A percentile compares a stretch with the other conserved stretches of the same genome.
Evolutionary conservation across 2,888 invertebrate species (phyloP).

Genomic region (Lobophora halterata): DNA sequence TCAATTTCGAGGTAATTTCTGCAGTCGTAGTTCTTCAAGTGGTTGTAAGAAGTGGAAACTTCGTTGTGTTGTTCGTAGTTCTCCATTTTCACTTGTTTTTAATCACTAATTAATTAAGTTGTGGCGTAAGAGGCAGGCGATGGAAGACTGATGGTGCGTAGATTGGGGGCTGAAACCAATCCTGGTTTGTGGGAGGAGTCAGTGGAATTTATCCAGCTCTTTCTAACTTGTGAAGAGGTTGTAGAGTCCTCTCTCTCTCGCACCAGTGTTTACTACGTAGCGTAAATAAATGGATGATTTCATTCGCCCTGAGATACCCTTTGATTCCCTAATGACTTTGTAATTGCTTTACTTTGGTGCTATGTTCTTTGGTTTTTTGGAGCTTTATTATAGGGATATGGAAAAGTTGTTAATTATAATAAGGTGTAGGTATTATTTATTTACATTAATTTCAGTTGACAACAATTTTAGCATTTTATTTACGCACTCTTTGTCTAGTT

Average conservation of each 20-base stretch:
- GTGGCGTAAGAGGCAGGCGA: constrained; percentile 59
- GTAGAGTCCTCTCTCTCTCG: constrained; percentile 37
- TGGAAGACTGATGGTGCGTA: constrained; percentile 69
- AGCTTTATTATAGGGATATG: neutral
- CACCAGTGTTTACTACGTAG: constrained; percentile 54
- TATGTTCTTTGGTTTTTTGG: constrained; percentile 21
- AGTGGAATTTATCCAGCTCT: constrained; percentile 38
- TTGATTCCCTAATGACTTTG: constrained; percentile 55
- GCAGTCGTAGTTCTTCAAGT: constrained; percentile 54
- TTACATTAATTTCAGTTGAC: too few relatives aligned
- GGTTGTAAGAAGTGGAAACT: constrained; percentile 61
- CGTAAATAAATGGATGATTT: constrained; percentile 74
- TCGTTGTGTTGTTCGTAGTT: constrained; percentile 67
- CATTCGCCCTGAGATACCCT: constrained; percentile 58
- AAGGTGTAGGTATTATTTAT: too few relatives aligned
- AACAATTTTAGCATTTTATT: too few relatives aligned
- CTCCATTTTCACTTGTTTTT: constrained; percentile 58
- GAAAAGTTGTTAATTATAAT: too few relatives aligned
- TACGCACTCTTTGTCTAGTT: too few relatives aligned
- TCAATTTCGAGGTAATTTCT: too few relatives aligned
- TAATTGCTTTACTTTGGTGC: constrained; percentile 36
- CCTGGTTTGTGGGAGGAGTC: constrained; percentile 62
- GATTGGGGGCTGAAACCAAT: constrained; percentile 65
- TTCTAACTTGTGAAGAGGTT: constrained; percentile 26
- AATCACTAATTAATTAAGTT: constrained; percentile 57